Percentiles rank a stretch among this genome's conserved stretches.
phyloP scores from a whole-genome alignment of 2,888 invertebrate species.

The Trichogramma evanescens region DNA sequence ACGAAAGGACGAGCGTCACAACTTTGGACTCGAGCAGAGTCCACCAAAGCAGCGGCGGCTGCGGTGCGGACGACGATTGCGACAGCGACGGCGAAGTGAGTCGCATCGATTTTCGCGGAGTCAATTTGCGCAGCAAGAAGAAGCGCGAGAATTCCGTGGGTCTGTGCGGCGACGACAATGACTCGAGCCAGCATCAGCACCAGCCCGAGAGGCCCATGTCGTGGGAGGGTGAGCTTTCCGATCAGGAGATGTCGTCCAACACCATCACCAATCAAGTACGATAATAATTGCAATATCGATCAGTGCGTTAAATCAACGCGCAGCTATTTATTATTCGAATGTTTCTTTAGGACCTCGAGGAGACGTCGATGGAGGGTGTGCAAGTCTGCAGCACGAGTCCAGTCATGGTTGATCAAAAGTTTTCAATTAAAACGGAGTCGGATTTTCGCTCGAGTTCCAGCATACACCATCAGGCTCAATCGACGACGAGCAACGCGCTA shows the following conservation, averaged over 20 bases:
- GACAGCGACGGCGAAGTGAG: constrained; percentile 77
- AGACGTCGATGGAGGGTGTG: constrained; percentile 49
- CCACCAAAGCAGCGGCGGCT: constrained; percentile 2
- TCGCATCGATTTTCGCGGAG: constrained; percentile 67
- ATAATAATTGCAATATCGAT: too few species aligned
- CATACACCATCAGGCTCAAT: constrained; percentile 19
- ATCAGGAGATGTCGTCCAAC: constrained; percentile 61
- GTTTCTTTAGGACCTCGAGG: constrained; percentile 43
- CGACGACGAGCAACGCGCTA: constrained; percentile 29
- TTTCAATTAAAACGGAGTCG: constrained; percentile 44
- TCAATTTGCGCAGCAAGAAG: constrained; percentile 62
- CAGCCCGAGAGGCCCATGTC: constrained; percentile 76
- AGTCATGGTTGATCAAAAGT: constrained; percentile 42
- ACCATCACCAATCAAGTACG: constrained; percentile 43
- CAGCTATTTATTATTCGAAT: background rate
- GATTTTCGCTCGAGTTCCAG: constrained; percentile 44
- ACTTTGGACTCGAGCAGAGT: constrained; percentile 2
- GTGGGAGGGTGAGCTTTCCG: constrained; percentile 89
- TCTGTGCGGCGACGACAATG: constrained; percentile 37
- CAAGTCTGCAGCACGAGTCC: constrained; percentile 45
- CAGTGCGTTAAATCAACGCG: too few species aligned
- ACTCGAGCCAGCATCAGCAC: constrained; percentile 39
- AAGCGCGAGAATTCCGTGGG: constrained; percentile 52
- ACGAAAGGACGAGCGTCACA: constrained; percentile 30
- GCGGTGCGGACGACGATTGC: constrained; percentile 29